These are phyloP conservation scores for Probaryconus sp. DNA, from an alignment of 1,140 invertebrate genomes.

Conservation along the genomic window DNA sequence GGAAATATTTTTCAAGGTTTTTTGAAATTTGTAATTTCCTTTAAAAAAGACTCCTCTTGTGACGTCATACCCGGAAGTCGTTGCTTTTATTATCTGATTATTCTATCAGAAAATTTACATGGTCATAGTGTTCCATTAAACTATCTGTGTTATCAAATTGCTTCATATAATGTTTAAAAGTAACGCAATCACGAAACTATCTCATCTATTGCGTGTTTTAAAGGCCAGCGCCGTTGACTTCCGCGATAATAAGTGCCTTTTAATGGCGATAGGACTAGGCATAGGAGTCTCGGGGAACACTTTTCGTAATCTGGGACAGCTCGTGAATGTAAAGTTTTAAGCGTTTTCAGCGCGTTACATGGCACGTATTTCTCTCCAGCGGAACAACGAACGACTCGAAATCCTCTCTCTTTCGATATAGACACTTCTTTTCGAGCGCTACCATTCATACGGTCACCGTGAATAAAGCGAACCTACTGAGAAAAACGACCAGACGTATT, in stretches of 20 bases:
- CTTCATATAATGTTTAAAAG: conserved; percentile 3
- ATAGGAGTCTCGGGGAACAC: conserved; percentile 29
- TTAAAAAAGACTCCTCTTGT: too few species aligned
- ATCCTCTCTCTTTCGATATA: conserved; percentile 44
- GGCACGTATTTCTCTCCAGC: background rate
- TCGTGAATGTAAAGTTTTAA: conserved; percentile 33
- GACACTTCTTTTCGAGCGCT: background rate
- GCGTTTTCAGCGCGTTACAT: background rate
- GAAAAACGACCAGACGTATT: conserved; percentile 1
- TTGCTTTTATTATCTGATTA: conserved; percentile 2
- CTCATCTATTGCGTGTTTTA: conserved; percentile 36
- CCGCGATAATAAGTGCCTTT: conserved; percentile 33
- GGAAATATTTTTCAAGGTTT: too few species aligned
- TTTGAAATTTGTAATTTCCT: too few species aligned
- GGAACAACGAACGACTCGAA: conserved; percentile 1
- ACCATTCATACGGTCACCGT: conserved; percentile 4
- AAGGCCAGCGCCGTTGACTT: conserved; percentile 25
- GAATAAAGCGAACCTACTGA: conserved; percentile 3
- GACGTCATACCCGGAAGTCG: conserved; percentile 35
- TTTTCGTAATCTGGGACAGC: conserved; percentile 44
- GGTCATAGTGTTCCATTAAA: conserved; percentile 30
- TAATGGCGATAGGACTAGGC: conserved; percentile 15
- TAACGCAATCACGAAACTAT: conserved; percentile 23
- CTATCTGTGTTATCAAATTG: conserved; percentile 12
- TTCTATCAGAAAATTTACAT: conserved; percentile 2